phyloP scores from a whole-genome alignment of 2,797 vertebrate genomes.

The Lutjanus argentimaculatus region DNA sequence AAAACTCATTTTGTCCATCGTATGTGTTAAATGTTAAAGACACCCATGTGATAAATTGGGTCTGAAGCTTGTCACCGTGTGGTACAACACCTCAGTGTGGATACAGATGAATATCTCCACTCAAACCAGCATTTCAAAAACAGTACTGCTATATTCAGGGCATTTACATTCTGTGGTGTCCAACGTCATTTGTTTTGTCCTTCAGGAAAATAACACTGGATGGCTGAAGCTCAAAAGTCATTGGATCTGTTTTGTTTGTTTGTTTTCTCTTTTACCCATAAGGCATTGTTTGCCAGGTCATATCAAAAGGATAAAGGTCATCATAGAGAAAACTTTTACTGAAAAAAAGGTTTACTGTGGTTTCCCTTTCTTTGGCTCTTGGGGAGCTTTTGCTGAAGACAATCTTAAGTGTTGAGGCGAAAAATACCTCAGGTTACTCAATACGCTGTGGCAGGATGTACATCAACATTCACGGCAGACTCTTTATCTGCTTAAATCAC shows the following conservation, averaged over 20 bases:
- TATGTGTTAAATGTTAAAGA: conserved; percentile 34
- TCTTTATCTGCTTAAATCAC: conserved; percentile 34
- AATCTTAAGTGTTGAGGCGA: conserved; percentile 72
- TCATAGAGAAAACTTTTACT: conserved; percentile 2
- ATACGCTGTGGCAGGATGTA: conserved; percentile 37
- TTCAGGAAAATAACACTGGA: conserved; percentile 17
- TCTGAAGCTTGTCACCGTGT: conserved; percentile 31
- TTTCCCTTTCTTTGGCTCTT: conserved; percentile 37
- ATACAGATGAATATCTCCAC: conserved; percentile 31
- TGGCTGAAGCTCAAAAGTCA: neutral
- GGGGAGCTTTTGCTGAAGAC: conserved; percentile 70
- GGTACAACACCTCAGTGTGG: conserved; percentile 5
- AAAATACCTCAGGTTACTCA: conserved; percentile 61
- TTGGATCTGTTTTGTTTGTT: neutral
- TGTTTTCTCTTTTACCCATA: neutral
- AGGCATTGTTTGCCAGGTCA: conserved; percentile 13
- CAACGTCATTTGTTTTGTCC: conserved; percentile 33
- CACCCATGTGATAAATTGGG: neutral
- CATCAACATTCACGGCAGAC: conserved; percentile 17
- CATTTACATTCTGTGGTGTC: conserved; percentile 46
- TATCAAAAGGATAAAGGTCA: conserved; percentile 36
- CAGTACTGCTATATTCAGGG: conserved; percentile 56
- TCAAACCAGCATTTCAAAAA: conserved; percentile 53
- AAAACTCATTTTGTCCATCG: conserved; percentile 9
- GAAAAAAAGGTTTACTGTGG: conserved; percentile 9